These are phyloP conservation scores for Cardiocondyla obscurior DNA, from an alignment of 1,140 invertebrate genomes.

Conservation along the genomic window DNA sequence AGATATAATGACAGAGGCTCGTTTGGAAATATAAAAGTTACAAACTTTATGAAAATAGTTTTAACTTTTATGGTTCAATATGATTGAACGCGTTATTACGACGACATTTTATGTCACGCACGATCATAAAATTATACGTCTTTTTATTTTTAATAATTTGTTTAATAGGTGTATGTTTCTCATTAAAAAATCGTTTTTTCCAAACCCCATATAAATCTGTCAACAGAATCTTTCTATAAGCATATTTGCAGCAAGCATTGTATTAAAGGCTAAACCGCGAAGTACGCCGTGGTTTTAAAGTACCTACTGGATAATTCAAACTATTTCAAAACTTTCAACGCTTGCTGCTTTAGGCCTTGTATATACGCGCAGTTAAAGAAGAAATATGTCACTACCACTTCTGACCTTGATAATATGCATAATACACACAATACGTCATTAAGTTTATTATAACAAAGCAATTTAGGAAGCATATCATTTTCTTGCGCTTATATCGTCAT, in stretches of 20 bases:
- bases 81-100: not conserved
- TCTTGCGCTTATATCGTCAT: not conserved
- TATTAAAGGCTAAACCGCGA: constrained; percentile 49
- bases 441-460: not conserved
- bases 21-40: not conserved
- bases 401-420: constrained; percentile 29
- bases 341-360: constrained; percentile 21
- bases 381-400: constrained; percentile 50
- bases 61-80: too few relatives aligned
- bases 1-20: constrained; percentile 35
- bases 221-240: constrained; percentile 1
- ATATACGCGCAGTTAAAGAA: constrained; percentile 16
- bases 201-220: not conserved
- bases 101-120: not conserved
- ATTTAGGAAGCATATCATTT: not conserved
- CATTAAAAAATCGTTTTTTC: not conserved
- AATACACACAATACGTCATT: not conserved
- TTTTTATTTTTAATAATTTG: not conserved
- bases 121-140: not conserved
- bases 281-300: constrained; percentile 48
- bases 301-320: constrained; percentile 49
- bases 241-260: constrained; percentile 34
- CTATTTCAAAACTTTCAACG: constrained; percentile 53
- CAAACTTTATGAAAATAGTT: constrained; percentile 38
- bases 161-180: too few relatives aligned